Evolutionary conservation across 2,888 invertebrate species (phyloP), one percentile per base, ranked within the genome.

Genomic region (Eledona agricola): DNA sequence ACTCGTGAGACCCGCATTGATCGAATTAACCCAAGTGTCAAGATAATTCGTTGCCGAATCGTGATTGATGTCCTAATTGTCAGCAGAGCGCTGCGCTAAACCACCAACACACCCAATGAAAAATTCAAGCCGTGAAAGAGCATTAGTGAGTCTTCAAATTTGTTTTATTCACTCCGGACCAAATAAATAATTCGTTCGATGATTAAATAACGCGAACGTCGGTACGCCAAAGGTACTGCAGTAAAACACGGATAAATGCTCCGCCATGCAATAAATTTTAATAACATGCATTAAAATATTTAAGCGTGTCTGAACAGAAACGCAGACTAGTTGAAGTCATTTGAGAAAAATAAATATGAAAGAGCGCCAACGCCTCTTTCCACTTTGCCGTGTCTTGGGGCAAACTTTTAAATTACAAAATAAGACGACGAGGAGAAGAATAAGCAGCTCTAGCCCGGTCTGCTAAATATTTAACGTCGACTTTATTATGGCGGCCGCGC

Each of bases 381-480:
- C 53, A 55, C 61, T 58, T 51, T 49, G 60, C 56, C 58, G 59
- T 66, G 58, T 66, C 67, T 64, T 59, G 64, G 60, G 67, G 70
- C 67, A 59, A 72, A 72, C 69, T 72, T 72, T 72, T 70, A 70
- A 72, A 72, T 71, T 70, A 69, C 69, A 64, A 69, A 69, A 70
- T 69, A 71, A 69, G 66, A 69, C 60, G 64, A 66, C 45, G 37
- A 47, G 51, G 57, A 59, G 51, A 62, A 62, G 58, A 64, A 67
- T 65, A 69, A 68, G 66, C 63, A 61, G 62, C 63, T 61, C 62
- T 58, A 64, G 62, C 63, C 66, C 60, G 45, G 63, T 62, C 67
- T 63, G 67, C 63, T 71, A 70, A 71, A 70, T 70, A 70, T 70
- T 70, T 70, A 70, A 69, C 68, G 63, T 67, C 65, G 67, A 65